Evolutionary conservation across 2,797 vertebrate species (phyloP).

Genomic region (Typhlichthys subterraneus): DNA sequence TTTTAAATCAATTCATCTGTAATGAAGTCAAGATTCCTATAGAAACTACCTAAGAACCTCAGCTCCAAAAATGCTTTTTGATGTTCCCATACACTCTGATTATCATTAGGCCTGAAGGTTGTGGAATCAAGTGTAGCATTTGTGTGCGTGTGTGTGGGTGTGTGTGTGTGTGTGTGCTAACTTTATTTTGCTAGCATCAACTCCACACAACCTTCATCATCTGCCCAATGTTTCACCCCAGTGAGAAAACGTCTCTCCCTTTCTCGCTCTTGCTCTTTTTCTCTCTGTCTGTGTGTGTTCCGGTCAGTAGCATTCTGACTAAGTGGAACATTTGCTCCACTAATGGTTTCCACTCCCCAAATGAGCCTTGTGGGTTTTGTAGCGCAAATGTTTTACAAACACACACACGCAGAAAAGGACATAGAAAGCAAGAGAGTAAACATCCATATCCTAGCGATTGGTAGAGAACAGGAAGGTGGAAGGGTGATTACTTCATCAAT

Average conservation of each 20-base stretch:
- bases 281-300: neutral
- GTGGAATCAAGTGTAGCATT: too few relatives aligned
- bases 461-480: conserved; percentile 15
- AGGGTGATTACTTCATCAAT: conserved; percentile 28
- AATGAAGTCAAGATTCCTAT: too few relatives aligned
- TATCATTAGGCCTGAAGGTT: too few relatives aligned
- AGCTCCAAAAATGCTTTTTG: too few relatives aligned
- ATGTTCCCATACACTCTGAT: too few relatives aligned
- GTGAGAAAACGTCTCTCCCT: neutral
- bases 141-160: too few relatives aligned
- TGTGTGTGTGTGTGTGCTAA: too few relatives aligned
- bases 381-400: conserved; percentile 21
- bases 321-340: conserved; percentile 20
- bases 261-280: neutral
- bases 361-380: conserved; percentile 36
- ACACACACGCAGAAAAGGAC: conserved; percentile 3
- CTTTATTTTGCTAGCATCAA: too few relatives aligned
- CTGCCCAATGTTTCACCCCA: neutral
- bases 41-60: too few relatives aligned
- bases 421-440: conserved; percentile 12
- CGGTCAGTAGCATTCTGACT: conserved; percentile 14
- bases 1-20: too few relatives aligned
- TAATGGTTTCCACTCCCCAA: conserved; percentile 24
- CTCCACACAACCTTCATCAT: neutral
- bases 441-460: neutral